A percentile compares a stretch with the other conserved stretches of the same genome.
Conservation (phyloP, 2,113 vertebrate species). For the Eudyptes chrysolophus region DNA sequence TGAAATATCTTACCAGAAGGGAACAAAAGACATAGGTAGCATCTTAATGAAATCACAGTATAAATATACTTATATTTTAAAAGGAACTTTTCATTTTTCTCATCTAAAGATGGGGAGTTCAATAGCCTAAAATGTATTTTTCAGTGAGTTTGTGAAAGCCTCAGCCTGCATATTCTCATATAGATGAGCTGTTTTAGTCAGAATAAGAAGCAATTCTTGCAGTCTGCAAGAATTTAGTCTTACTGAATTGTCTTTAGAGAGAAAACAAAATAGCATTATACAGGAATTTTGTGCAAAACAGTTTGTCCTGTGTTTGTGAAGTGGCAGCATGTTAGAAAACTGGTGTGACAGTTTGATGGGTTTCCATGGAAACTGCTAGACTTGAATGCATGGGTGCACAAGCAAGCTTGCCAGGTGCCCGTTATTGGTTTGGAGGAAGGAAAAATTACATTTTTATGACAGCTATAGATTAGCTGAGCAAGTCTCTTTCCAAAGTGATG, state of each 20-base stretch:
- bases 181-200: neutral
- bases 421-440: slow-evolving; percentile 59
- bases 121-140: neutral
- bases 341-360: slow-evolving; percentile 56
- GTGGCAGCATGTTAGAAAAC: slow-evolving; percentile 51
- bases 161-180: neutral
- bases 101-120: neutral
- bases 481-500: slow-evolving; percentile 67
- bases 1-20: neutral
- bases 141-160: neutral
- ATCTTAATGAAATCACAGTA: neutral
- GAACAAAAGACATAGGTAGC: neutral
- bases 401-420: slow-evolving; percentile 64
- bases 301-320: slow-evolving; percentile 21
- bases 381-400: slow-evolving; percentile 70
- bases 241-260: slow-evolving; percentile 13
- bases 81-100: neutral
- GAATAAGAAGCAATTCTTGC: neutral
- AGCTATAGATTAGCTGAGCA: slow-evolving; percentile 77
- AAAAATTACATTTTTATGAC: slow-evolving; percentile 73
- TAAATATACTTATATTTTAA: neutral
- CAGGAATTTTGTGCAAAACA: slow-evolving; percentile 29
- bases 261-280: neutral
- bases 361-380: slow-evolving; percentile 76
- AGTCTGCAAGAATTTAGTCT: neutral